phyloP scores from a whole-genome alignment of 1,140 invertebrate species.

The Drosophila jambulina region DNA sequence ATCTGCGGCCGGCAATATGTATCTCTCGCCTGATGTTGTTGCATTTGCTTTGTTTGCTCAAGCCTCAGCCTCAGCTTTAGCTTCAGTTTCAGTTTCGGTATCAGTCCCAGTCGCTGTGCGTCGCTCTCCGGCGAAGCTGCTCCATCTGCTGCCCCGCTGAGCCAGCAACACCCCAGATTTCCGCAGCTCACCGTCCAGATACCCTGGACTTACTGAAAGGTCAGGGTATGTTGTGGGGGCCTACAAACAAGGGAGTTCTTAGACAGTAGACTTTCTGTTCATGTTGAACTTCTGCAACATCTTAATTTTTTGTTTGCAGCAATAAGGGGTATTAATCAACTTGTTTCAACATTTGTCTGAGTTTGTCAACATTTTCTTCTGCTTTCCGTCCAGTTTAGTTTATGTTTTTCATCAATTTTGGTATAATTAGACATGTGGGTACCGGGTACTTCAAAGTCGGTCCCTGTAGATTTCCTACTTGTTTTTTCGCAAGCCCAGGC shows the following conservation, averaged over 20 bases:
- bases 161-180: conserved; percentile 71
- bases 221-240: conserved; percentile 3
- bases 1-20: conserved; percentile 59
- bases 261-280: no score
- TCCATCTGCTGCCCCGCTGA: conserved; percentile 63
- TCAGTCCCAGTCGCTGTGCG: conserved; percentile 15
- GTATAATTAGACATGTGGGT: background rate
- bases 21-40: conserved; percentile 50
- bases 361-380: background rate
- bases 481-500: conserved; percentile 10
- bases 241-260: background rate
- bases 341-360: background rate
- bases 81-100: conserved; percentile 46
- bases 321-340: background rate
- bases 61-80: conserved; percentile 56
- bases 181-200: conserved; percentile 25
- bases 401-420: background rate
- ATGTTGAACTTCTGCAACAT: background rate
- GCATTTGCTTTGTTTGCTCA: conserved; percentile 68
- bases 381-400: background rate
- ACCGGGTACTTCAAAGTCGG: conserved; percentile 4
- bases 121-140: conserved; percentile 27
- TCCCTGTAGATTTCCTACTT: background rate
- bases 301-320: no score
- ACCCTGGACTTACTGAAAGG: conserved; percentile 10